These are phyloP conservation scores for Alviniconcha marisindica DNA, from an alignment of 1,140 invertebrate species.

Conservation along the genomic window DNA sequence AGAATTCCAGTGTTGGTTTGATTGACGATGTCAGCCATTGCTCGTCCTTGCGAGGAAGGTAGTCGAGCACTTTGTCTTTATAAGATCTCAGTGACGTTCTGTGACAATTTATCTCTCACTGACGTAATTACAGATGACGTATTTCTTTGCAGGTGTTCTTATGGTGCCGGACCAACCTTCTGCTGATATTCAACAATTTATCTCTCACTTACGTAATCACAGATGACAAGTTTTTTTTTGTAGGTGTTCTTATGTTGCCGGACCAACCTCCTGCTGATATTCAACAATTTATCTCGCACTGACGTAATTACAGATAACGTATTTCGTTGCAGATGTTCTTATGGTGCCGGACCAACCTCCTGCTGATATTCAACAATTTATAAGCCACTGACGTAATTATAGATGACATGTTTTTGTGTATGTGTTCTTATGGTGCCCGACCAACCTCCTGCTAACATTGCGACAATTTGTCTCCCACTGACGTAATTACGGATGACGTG, in stretches of 20 bases:
- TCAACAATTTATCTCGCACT: neutral
- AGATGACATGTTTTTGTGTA: too few species aligned
- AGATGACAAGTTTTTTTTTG: neutral
- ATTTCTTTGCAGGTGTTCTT: constrained; percentile 47
- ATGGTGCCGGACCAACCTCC: too few species aligned
- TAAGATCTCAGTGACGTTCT: neutral
- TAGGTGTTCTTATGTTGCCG: neutral
- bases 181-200: constrained; percentile 54
- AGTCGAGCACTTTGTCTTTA: too few species aligned
- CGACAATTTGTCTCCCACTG: too few species aligned
- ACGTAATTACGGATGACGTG: too few species aligned
- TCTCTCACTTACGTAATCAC: neutral
- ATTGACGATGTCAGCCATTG: too few species aligned
- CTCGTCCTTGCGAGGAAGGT: too few species aligned
- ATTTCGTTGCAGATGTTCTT: constrained; percentile 47
- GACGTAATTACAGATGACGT: neutral
- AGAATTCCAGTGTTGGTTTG: too few species aligned
- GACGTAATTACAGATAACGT: neutral
- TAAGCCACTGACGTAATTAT: too few species aligned
- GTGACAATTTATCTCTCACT: neutral
- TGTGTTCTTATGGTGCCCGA: neutral
- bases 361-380: too few species aligned
- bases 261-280: neutral
- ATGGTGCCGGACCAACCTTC: constrained; percentile 67
- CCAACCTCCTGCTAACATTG: too few species aligned